Evolutionary conservation across 2,113 vertebrate species (phyloP).

Genomic region (Dasyurus viverrinus): DNA sequence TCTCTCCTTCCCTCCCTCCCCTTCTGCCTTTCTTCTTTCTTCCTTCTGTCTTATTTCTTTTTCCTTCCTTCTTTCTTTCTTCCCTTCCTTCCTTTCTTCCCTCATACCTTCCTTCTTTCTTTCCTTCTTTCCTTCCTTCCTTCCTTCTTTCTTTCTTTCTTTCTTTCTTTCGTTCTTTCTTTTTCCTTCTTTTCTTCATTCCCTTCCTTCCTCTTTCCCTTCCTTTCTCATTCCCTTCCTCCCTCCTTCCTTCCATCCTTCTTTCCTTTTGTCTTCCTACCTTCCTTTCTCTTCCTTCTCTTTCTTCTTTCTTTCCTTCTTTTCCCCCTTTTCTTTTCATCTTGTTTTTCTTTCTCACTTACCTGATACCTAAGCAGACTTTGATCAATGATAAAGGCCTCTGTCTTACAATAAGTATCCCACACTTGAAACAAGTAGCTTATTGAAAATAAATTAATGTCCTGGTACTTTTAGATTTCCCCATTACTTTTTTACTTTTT

Average conservation of each 20-base stretch:
- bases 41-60: no score
- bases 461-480: background rate
- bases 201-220: background rate
- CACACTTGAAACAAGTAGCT: background rate
- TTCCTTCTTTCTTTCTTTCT: background rate
- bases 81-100: rapidly evolving
- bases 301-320: no score
- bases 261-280: no score
- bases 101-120: no score
- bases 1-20: no score
- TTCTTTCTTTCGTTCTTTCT: background rate
- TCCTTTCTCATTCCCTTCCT: background rate
- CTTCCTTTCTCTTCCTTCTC: no score
- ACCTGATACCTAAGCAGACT: background rate
- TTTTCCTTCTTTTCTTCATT: rapidly evolving
- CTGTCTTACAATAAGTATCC: background rate
- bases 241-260: no score
- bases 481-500: background rate
- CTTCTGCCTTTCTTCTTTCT: no score
- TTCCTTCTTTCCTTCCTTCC: no score
- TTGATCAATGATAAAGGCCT: background rate
- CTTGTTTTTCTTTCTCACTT: background rate
- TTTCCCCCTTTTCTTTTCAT: background rate
- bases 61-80: background rate
- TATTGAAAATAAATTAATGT: background rate